A percentile compares a stretch with the other conserved stretches of the same genome.
phyloP scores from a whole-genome alignment of 2,113 vertebrate genomes.

The Myanophis thanlyinensis region DNA sequence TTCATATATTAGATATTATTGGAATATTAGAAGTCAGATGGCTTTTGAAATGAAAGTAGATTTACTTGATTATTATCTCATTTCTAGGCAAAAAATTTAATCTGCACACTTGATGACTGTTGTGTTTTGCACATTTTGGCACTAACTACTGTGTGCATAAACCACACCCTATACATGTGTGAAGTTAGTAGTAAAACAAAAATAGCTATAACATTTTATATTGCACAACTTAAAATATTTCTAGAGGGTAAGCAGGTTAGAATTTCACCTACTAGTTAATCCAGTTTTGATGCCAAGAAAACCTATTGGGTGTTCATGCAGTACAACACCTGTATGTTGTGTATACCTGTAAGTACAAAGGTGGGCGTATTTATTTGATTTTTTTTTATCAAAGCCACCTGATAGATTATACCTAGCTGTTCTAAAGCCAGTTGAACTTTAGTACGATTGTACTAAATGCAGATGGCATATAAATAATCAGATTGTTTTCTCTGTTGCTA shows the following conservation, averaged over 20 bases:
- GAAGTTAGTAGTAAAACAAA: fast-evolving
- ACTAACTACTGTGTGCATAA: background rate
- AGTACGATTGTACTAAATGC: conserved; percentile 19
- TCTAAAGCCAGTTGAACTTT: background rate
- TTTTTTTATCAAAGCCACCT: background rate
- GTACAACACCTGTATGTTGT: background rate
- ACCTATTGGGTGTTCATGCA: background rate
- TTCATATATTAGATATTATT: background rate
- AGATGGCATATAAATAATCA: background rate
- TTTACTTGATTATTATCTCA: background rate
- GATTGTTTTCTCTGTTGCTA: background rate
- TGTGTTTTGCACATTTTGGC: background rate
- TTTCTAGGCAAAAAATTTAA: background rate
- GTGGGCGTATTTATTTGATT: background rate
- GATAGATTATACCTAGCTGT: background rate
- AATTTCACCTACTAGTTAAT: conserved; percentile 23
- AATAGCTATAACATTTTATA: background rate
- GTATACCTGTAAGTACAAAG: background rate
- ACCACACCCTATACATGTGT: background rate
- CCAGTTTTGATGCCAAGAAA: conserved; percentile 18
- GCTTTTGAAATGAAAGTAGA: background rate
- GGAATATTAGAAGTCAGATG: background rate
- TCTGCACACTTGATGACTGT: background rate
- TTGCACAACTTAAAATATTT: background rate
- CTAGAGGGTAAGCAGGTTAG: conserved; percentile 11